Evolutionary conservation across 2,113 vertebrate genomes (phyloP).

Genomic region (Archilochus colubris): DNA sequence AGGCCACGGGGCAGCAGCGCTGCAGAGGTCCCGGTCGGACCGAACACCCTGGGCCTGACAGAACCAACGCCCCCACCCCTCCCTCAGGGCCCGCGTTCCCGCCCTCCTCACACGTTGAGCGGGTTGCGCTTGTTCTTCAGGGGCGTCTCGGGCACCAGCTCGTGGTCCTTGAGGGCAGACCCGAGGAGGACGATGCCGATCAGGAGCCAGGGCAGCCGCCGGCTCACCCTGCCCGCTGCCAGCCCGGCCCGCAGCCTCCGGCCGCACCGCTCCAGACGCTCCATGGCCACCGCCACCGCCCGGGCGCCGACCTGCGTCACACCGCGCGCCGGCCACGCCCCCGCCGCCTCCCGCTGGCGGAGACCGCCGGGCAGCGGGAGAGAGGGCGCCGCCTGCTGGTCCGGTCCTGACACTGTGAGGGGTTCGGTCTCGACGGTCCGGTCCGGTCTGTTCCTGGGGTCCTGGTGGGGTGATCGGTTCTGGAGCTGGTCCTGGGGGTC

Average conservation of each 20-base stretch:
- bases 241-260: not conserved
- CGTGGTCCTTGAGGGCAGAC: conserved; percentile 81
- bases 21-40: not conserved
- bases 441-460: too few species aligned
- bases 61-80: too few species aligned
- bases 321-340: not conserved
- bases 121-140: conserved; percentile 85
- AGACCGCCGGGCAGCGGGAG: too few species aligned
- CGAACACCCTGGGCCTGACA: not conserved
- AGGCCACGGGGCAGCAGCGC: too few species aligned
- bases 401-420: too few species aligned
- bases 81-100: not conserved
- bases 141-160: conserved; percentile 77
- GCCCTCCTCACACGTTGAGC: conserved; percentile 86
- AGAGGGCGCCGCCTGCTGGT: not conserved
- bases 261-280: not conserved
- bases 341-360: too few species aligned
- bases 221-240: conserved; percentile 27
- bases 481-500: too few species aligned
- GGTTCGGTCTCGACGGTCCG: too few species aligned
- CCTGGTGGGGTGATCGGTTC: too few species aligned
- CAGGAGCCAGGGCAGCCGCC: conserved; percentile 75
- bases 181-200: conserved; percentile 74
- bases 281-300: not conserved
- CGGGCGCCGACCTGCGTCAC: not conserved